Percentiles rank a stretch among this genome's conserved stretches.
Evolutionary conservation across 2,888 invertebrate species (phyloP).

Genomic region (Parnassius orleans): DNA sequence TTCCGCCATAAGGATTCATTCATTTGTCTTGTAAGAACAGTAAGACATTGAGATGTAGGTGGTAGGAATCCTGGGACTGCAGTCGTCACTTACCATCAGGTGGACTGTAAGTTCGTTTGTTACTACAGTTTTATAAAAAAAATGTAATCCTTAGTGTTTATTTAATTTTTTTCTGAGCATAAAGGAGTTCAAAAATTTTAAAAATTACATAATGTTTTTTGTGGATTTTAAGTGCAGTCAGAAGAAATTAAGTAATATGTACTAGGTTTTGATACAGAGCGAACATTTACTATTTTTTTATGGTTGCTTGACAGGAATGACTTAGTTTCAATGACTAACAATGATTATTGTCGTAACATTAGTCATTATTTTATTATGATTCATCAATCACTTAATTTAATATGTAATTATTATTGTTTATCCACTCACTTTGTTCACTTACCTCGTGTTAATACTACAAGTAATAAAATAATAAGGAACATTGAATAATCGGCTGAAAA

Average conservation of each 20-base stretch:
- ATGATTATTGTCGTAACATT: constrained; percentile 15
- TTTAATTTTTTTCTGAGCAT: too few species aligned
- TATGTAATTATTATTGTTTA: background rate
- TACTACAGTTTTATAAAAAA: too few species aligned
- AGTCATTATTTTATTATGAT: constrained; percentile 21
- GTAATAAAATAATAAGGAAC: background rate
- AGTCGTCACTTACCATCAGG: too few species aligned
- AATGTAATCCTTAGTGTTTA: too few species aligned
- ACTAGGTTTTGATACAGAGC: too few species aligned
- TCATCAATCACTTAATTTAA: constrained; percentile 13
- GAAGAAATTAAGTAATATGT: too few species aligned
- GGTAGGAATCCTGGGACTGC: too few species aligned
- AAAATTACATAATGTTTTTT: too few species aligned
- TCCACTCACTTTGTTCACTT: constrained; percentile 6
- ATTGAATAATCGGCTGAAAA: background rate
- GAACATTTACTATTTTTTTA: too few species aligned
- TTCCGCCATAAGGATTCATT: constrained; percentile 10
- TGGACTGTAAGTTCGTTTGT: too few species aligned
- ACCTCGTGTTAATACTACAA: background rate
- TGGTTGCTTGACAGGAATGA: background rate
- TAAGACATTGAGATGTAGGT: background rate
- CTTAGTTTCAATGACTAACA: constrained; percentile 14
- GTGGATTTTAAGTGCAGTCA: too few species aligned
- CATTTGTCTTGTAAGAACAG: background rate
- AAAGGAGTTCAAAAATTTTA: too few species aligned